phyloP scores from a whole-genome alignment of 2,888 invertebrate genomes.

The Sarcophaga subvicina region DNA sequence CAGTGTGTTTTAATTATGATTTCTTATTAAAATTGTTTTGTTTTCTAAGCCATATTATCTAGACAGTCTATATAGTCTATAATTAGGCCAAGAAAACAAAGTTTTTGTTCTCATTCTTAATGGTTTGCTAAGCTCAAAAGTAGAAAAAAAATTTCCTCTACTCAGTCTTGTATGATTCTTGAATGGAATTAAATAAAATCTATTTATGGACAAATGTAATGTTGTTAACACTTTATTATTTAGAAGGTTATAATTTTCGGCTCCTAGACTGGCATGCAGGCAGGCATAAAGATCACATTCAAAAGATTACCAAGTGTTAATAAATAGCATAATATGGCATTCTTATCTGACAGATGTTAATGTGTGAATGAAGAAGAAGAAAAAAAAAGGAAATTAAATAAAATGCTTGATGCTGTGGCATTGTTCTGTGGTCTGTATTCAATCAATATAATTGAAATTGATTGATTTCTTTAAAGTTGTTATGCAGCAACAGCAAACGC shows the following conservation, averaged over 20 bases:
- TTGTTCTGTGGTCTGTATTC: slow-evolving; percentile 19
- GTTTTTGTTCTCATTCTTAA: no score
- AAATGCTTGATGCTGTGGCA: neutral
- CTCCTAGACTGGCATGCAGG: neutral
- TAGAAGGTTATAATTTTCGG: slow-evolving; percentile 1
- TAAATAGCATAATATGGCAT: slow-evolving; percentile 3
- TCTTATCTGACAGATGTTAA: slow-evolving; percentile 61
- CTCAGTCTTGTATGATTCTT: no score
- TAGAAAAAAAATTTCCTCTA: neutral
- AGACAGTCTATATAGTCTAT: no score
- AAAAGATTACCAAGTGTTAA: slow-evolving; percentile 54
- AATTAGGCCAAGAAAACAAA: no score
- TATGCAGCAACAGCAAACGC: neutral
- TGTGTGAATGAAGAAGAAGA: slow-evolving; percentile 3
- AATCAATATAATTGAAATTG: slow-evolving; percentile 67
- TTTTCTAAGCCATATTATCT: no score
- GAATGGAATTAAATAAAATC: neutral
- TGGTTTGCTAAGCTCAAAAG: neutral
- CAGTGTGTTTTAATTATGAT: no score
- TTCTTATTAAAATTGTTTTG: no score
- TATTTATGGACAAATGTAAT: slow-evolving; percentile 43
- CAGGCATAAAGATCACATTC: slow-evolving; percentile 48
- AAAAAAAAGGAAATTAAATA: neutral
- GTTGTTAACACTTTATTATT: slow-evolving; percentile 44
- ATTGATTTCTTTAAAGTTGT: slow-evolving; percentile 57